Evolutionary conservation across 2,797 vertebrate species (phyloP), one percentile per base, ranked within the genome.

Genomic region (Columba guinea): DNA sequence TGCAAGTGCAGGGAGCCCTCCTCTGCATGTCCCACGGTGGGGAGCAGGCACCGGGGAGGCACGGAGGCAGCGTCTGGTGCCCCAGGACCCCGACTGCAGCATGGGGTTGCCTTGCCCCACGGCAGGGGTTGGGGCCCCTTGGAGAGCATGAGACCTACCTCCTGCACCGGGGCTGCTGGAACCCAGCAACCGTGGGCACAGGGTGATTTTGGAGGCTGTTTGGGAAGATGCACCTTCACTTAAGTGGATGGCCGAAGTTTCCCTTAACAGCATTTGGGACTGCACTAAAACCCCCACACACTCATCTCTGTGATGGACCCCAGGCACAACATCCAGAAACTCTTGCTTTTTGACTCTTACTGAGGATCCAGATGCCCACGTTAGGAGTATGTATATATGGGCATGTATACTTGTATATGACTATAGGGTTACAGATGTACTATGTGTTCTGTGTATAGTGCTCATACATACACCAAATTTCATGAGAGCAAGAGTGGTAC

Each of bases 201-300:
- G 56, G 12, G 19, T 22, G 68, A 7, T 41, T 37, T 75, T 1
- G 0, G 48, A 76, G 67, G 70, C 18, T 17, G 28, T 58, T 67
- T 55, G 35, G 37, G 65, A 67, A 70, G 58, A 34, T 27, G 49
- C 27, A 46, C 21, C 60, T 70, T 39, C 7, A 1, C 51, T 35
- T 4, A 1, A 35, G 44, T 15, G 24, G 14, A 7, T 28, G 79
- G 39, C 48, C 60, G 41, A 32, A 56, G 44, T 49, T 74, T 83
- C 44, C 75, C 37, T 85, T 37, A 16, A 0, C 0, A 4, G 64
- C 9, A 21, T 52, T 59, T 63, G 67, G 52, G n/a, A 39, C 59
- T 0, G 1, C 0, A 0, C 28, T 76, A 58, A 84, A 84, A 73
- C 20, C 46, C 41, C 11, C 3, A 0, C 24, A 16, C 0, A 0